phyloP scores from a whole-genome alignment of 2,113 vertebrate genomes.

The Aix galericulata region DNA sequence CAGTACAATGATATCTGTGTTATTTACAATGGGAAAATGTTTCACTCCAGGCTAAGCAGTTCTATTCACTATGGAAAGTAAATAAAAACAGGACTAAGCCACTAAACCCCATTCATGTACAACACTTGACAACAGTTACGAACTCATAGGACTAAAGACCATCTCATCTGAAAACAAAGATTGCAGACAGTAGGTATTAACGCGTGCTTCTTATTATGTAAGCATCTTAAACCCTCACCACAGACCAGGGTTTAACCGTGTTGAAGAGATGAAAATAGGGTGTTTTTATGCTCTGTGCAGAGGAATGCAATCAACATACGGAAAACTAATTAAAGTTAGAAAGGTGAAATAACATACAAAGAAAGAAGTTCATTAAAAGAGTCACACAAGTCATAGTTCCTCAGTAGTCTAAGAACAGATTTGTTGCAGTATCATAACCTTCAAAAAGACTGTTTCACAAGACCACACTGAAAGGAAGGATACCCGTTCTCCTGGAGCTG shows the following conservation, averaged over 20 bases:
- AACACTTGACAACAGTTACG: not conserved
- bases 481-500: not conserved
- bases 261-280: not conserved
- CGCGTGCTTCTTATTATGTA: not conserved
- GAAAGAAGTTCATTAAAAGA: not conserved
- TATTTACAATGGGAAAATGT: not conserved
- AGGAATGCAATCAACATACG: not conserved
- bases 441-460: not conserved
- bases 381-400: not conserved
- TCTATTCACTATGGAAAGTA: not conserved
- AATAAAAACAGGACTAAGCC: not conserved
- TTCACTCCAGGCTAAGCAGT: not conserved
- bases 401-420: not conserved
- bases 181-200: not conserved
- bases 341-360: not conserved
- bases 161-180: not conserved
- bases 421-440: not conserved
- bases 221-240: not conserved
- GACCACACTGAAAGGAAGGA: not conserved
- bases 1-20: not conserved
- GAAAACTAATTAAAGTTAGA: not conserved
- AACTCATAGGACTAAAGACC: not conserved
- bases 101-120: not conserved
- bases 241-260: not conserved
- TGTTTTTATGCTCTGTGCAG: not conserved